Evolutionary conservation across 2,888 invertebrate genomes (phyloP).

Genomic region (Caenorhabditis sp.): DNA sequence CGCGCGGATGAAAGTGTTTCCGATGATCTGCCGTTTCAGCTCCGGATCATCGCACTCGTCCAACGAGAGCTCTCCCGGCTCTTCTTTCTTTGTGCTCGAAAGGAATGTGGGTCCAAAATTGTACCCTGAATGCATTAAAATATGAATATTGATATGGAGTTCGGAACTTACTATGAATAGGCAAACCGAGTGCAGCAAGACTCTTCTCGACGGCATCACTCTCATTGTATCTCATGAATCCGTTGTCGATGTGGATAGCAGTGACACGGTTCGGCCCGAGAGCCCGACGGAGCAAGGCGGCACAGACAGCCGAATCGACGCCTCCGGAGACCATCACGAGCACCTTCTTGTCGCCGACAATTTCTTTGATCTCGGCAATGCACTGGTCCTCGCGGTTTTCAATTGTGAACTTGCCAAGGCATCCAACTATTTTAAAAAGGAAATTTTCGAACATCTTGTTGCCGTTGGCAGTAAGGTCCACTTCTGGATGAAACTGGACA

Average conservation of each 20-base stretch:
- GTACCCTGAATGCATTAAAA: constrained; percentile 67
- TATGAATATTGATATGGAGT: too few species aligned
- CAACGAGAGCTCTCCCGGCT: constrained; percentile 51
- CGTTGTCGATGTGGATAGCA: constrained; percentile 97
- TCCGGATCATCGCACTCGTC: constrained; percentile 86
- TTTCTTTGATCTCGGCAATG: constrained; percentile 91
- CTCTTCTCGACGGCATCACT: constrained; percentile 86
- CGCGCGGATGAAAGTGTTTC: constrained; percentile 94
- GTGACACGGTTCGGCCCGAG: constrained; percentile 87
- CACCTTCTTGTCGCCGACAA: constrained; percentile 92
- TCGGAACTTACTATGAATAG: constrained; percentile 65
- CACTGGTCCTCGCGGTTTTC: constrained; percentile 90
- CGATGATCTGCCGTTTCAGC: constrained; percentile 97
- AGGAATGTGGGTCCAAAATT: constrained; percentile 71
- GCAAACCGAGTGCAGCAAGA: constrained; percentile 67
- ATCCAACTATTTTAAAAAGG: constrained; percentile 87
- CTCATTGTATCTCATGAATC: constrained; percentile 91
- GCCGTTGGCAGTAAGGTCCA: constrained; percentile 86
- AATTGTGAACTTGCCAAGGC: constrained; percentile 86
- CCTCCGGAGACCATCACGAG: constrained; percentile 91
- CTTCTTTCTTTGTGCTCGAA: constrained; percentile 60
- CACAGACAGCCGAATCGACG: constrained; percentile 99
- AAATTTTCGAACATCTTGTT: constrained; percentile 85
- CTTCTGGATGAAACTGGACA: constrained; percentile 98
- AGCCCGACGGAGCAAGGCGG: constrained; percentile 92